Evolutionary conservation across 1,140 invertebrate species (phyloP), one percentile per base, ranked within the genome.

Genomic region (Zaprionus gabonicus): DNA sequence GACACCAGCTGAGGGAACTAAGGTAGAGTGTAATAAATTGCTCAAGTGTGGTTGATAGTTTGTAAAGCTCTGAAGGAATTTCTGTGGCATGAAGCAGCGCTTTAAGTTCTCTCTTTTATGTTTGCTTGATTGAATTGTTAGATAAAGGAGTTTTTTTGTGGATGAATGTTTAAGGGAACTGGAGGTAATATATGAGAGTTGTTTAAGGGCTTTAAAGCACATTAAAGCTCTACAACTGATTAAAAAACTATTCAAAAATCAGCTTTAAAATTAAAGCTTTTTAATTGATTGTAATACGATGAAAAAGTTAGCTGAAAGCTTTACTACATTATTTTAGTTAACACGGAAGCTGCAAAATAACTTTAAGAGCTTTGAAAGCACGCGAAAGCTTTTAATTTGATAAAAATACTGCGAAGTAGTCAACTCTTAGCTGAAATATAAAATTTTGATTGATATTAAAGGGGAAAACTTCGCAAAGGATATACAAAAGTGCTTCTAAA

Each of bases 181-280:
- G 0, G 6, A 28, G 0, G 27, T 28, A 1, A 7, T 28, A 28
- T 0, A 1, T 1, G 0, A 28, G 0, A 6, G 0, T 28, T 28
- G 27, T 28, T 1, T 28, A 28, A 28, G 1, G 17, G 41, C 41
- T 44, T 44, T 44, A 44, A 23, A 23, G 23, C 23, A 23, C 23
- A 23, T 23, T 23, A 1, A 23, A 23, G 1, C 23, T 23, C 23
- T 23, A 23, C 1, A 23, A 23, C 23, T 23, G 23, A 23, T 23
- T 23, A 23, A 23, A 23, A 23, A 0, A 23, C 23, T 1, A 23
- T 23, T 23, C 1, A 23, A 2, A 23, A 23, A 23, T 1, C 23
- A 23, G 23, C 20, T n/a, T n/a, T n/a, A n/a, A n/a, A n/a, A 38
- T 13, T 38, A 15, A 38, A 38, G 3, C 12, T 38, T 0, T 3